phyloP scores from a whole-genome alignment of 2,113 vertebrate species.

The Oostethus manadensis region DNA sequence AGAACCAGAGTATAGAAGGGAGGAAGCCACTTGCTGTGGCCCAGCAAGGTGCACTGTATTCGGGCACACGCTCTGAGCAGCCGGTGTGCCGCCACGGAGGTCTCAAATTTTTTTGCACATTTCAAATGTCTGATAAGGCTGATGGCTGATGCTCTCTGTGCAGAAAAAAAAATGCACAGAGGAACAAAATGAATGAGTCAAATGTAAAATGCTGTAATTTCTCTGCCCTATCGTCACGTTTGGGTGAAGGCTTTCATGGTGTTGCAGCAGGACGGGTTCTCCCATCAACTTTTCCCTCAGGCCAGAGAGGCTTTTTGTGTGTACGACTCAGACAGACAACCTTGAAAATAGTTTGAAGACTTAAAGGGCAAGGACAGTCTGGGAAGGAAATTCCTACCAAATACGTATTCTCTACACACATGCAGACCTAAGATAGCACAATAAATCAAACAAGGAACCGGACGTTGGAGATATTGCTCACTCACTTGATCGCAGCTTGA shows the following conservation, averaged over 20 bases:
- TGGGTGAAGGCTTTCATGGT: conserved; percentile 31
- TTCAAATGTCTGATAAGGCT: too few relatives aligned
- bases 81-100: too few relatives aligned
- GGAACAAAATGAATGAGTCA: background rate
- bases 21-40: too few relatives aligned
- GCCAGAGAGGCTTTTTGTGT: conserved; percentile 37
- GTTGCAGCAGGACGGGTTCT: conserved; percentile 20
- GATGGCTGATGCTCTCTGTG: background rate
- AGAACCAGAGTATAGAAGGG: too few relatives aligned
- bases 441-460: too few relatives aligned
- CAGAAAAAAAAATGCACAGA: conserved; percentile 12
- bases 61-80: too few relatives aligned
- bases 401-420: conserved; percentile 28
- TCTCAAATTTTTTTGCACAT: too few relatives aligned
- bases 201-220: conserved; percentile 46
- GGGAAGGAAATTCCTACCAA: background rate
- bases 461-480: too few relatives aligned
- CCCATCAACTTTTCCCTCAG: conserved; percentile 39
- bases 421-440: conserved; percentile 1
- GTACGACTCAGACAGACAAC: conserved; percentile 15
- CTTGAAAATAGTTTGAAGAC: background rate
- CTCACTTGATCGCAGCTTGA: too few relatives aligned
- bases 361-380: too few relatives aligned
- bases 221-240: conserved; percentile 54
- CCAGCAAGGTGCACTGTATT: too few relatives aligned